Evolutionary conservation across 2,113 vertebrate species (phyloP), one percentile per base, ranked within the genome.

Genomic region (Crotalus tigris): DNA sequence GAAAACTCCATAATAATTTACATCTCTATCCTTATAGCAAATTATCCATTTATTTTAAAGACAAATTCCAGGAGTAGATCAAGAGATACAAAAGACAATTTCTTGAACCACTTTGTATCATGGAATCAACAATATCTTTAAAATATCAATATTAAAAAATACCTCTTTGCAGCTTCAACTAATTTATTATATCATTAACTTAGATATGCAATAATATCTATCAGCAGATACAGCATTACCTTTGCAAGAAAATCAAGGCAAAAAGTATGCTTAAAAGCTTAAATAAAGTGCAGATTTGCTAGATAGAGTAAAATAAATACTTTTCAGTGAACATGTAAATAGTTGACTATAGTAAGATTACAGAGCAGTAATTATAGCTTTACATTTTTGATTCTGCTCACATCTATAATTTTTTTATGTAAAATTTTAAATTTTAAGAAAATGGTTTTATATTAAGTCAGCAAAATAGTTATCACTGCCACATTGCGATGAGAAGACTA

Each of bases 401-500:
- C 88, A 33, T 33, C 0, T 81, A 21, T 92, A 10, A 89, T 92
- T 49, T 51, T 51, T 51, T 51, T 51, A 51, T 51, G 49, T 51
- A 51, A 51, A 51, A 87, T 86, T 90, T 57, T 58, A 92, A 26
- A 89, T 91, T 94, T 55, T 85, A 64, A 91, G 87, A 95, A 88
- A 29, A 53, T 19, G 94, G 54, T 92, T 94, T 94, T 94, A 23
- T 23, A 12, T 81, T 5, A 69, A 90, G 59, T 90, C 0, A 10
- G 87, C 59, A 94, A 91, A 89, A 57, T 91, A 93, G 86, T 93
- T 29, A 13, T 57, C 85, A 91, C 49, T 57, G 17, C 94, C 94
- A 93, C 94, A 69, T 59, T 93, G 94, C 92, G 93, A 93, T 92
- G 10, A 88, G 59, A 94, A 94, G 95, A 94, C 86, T 88, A 11